These are phyloP conservation scores for Nothocercus nigrocapillus DNA, from an alignment of 2,113 vertebrate species.

Conservation along the genomic window DNA sequence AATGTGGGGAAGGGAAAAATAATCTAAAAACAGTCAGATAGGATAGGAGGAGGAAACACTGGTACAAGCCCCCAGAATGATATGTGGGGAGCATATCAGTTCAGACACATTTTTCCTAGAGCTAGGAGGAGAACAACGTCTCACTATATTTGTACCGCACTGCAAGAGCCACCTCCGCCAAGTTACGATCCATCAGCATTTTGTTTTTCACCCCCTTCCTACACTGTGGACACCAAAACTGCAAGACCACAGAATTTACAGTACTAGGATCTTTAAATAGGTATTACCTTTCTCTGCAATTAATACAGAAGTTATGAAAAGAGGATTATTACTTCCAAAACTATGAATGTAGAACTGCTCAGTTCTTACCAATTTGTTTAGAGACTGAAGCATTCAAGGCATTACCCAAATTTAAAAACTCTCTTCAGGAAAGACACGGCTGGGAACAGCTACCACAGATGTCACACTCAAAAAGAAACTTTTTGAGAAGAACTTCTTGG, in stretches of 20 bases:
- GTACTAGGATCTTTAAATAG: background rate
- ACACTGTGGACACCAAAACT: background rate
- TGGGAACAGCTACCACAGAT: constrained; percentile 22
- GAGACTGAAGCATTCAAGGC: background rate
- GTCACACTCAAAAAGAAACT: background rate
- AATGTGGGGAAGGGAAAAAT: background rate
- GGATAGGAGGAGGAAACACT: background rate
- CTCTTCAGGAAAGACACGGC: background rate
- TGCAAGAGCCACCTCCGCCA: background rate
- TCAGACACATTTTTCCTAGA: background rate
- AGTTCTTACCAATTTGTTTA: background rate
- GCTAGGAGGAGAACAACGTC: rapidly evolving
- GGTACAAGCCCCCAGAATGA: background rate
- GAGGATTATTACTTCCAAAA: background rate
- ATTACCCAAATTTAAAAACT: constrained; percentile 39
- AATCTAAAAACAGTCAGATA: background rate
- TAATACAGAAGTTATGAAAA: background rate
- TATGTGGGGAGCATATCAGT: background rate
- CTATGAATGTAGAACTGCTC: background rate
- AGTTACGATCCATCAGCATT: background rate
- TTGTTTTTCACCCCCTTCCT: background rate
- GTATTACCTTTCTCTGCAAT: background rate
- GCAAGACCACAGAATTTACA: background rate
- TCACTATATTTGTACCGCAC: background rate
- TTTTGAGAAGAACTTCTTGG: background rate